Evolutionary conservation across 1,140 invertebrate species (phyloP), one percentile per base, ranked within the genome.

Genomic region (Leptestheria dahalacensis): DNA sequence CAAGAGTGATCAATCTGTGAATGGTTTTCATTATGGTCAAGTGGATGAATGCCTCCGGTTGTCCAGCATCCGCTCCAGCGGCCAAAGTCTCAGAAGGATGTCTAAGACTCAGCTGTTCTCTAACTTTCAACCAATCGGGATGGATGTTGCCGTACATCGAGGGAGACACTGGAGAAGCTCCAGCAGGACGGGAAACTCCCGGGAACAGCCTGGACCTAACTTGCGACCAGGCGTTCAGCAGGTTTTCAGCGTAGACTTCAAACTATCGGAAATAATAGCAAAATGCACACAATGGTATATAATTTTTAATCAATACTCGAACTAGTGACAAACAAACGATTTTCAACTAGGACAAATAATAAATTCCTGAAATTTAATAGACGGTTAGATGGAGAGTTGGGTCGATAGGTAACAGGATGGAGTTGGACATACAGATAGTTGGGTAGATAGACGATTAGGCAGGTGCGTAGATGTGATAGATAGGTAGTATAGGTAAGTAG

Each of bases 11-110:
- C 12, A 55, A 28, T 18, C 33, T 26, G 33, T 55, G 53, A 9
- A 55, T 20, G 33, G 24, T 33, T 29, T 55, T 55, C 53, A 55
- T 55, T 28, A 55, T 29, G 10, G 26, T 29, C 26, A 55, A 15
- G 21, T 55, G 53, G 10, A 55, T 29, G 28, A 55, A 55, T 26
- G 24, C 53, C 15, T 55, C 53, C 3, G 53, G 26, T 10, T 24
- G 33, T 29, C 53, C 53, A 33, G 24, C 50, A 23, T 52, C 50
- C 50, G 25, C 26, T 55, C 25, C 53, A 2, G 53, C 26, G 6
- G 33, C 33, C 15, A 15, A 41, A 6, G 33, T 15, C 6, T 41
- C 33, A n/a, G 21, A 29, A n/a, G 53, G 53, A 18, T 20, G 21
- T 29, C 33, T 29, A 20, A 33, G 20, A 28, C 33, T 55, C 11